Evolutionary conservation across 2,888 invertebrate species (phyloP).

Genomic region (Strigamia maritima): DNA sequence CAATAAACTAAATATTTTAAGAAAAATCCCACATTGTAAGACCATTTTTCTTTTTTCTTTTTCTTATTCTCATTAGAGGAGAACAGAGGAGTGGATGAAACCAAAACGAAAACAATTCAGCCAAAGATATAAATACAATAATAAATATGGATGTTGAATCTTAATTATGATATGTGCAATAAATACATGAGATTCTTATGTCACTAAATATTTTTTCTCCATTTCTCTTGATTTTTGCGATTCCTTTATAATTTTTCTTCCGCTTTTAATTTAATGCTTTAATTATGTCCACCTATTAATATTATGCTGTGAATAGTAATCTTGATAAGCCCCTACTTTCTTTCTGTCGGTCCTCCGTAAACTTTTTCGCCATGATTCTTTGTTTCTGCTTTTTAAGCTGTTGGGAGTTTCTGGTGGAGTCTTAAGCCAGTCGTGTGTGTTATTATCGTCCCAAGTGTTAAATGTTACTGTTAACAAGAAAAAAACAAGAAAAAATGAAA

Average conservation of each 20-base stretch:
- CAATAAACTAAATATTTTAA: too few species aligned
- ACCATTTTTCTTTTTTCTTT: too few species aligned
- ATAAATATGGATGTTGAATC: background rate
- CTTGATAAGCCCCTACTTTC: background rate
- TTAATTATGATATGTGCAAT: background rate
- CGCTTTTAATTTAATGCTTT: background rate
- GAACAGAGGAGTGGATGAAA: too few species aligned
- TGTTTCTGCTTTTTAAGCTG: background rate
- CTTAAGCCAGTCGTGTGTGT: background rate
- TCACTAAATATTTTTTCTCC: background rate
- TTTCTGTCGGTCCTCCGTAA: slow-evolving; percentile 9
- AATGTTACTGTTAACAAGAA: background rate
- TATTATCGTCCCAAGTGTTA: background rate
- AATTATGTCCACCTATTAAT: background rate
- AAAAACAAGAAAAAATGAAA: too few species aligned
- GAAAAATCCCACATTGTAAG: too few species aligned
- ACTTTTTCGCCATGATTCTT: background rate
- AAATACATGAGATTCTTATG: background rate
- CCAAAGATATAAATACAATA: background rate
- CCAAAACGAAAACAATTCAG: background rate
- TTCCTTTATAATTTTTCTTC: background rate
- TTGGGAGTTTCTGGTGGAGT: background rate
- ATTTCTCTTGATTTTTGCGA: background rate
- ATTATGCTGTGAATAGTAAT: background rate
- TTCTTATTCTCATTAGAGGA: too few species aligned